Conservation (phyloP, 2,113 vertebrate species). For the Thryonomys swinderianus region DNA sequence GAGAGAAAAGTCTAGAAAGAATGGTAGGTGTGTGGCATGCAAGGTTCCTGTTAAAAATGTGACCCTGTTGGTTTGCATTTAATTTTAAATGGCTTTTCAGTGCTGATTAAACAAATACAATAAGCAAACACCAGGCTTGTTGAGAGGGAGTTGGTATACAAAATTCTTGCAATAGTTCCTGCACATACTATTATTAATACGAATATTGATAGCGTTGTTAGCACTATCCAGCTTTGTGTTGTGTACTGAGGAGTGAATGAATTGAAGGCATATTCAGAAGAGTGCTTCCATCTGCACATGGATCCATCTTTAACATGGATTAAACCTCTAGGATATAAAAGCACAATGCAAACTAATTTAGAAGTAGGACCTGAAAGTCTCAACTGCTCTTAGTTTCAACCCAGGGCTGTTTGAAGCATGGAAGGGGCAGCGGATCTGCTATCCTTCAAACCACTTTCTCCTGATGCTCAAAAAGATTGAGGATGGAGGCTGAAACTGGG, state of each 20-base stretch:
- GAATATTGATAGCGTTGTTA: not conserved
- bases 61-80: not conserved
- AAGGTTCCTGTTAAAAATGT: not conserved
- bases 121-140: not conserved
- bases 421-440: not conserved
- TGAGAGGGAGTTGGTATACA: not conserved
- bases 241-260: not conserved
- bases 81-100: not conserved
- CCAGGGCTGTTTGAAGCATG: not conserved
- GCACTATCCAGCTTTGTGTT: not conserved
- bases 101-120: constrained; percentile 10
- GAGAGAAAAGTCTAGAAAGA: not conserved
- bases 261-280: not conserved
- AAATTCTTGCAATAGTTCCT: not conserved
- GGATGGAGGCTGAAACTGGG: not conserved
- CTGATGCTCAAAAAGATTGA: not conserved
- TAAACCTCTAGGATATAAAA: not conserved
- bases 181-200: not conserved
- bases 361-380: not conserved
- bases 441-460: not conserved
- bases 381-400: not conserved
- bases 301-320: not conserved
- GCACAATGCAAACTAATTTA: not conserved
- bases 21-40: not conserved
- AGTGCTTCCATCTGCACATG: not conserved